phyloP scores from a whole-genome alignment of 1,140 invertebrate genomes.

The Bombus terrestris region DNA sequence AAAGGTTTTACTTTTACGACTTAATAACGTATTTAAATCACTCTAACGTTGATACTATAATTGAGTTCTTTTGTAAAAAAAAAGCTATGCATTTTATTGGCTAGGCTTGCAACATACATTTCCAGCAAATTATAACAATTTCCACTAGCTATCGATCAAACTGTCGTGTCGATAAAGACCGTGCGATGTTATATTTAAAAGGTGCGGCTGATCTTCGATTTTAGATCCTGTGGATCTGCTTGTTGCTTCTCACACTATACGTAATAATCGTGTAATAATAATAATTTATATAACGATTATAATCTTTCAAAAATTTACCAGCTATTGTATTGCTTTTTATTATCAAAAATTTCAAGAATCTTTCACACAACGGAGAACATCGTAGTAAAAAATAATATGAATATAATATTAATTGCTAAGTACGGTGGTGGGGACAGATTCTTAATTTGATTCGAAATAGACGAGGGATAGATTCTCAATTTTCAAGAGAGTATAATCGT shows the following conservation, averaged over 20 bases:
- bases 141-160: constrained; percentile 55
- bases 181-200: constrained; percentile 52
- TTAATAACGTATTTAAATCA: neutral
- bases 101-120: constrained; percentile 69
- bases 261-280: no score
- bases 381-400: no score
- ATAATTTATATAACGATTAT: neutral
- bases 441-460: no score
- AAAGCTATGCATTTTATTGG: constrained; percentile 71
- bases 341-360: neutral
- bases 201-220: constrained; percentile 39
- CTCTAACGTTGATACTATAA: neutral
- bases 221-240: neutral
- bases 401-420: neutral
- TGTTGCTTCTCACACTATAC: neutral
- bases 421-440: neutral
- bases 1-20: no score
- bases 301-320: neutral
- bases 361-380: neutral
- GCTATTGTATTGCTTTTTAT: neutral
- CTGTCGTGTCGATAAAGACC: constrained; percentile 49
- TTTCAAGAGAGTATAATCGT: neutral
- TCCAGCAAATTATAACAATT: constrained; percentile 58
- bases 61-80: constrained; percentile 43
- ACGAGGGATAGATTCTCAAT: neutral